Evolutionary conservation across 2,113 vertebrate species (phyloP).

Genomic region (Corydoras maculifer): DNA sequence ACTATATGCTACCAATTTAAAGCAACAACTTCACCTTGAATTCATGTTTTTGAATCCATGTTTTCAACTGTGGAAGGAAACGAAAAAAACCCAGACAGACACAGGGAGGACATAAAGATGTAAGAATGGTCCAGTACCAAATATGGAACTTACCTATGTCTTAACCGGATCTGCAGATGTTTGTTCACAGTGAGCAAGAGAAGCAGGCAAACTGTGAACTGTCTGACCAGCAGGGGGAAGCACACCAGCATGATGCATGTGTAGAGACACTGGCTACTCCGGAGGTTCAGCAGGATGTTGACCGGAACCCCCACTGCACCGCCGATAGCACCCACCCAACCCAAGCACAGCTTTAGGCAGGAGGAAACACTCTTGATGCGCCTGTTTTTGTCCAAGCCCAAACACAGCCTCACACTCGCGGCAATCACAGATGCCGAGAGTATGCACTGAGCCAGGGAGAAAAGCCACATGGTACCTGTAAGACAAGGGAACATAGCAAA

Average conservation of each 20-base stretch:
- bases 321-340: slow-evolving; percentile 61
- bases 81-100: no score
- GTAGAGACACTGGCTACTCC: slow-evolving; percentile 64
- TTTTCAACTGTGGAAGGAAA: no score
- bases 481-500: slow-evolving; percentile 1
- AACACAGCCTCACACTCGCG: slow-evolving; percentile 57
- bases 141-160: slow-evolving; percentile 51
- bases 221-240: slow-evolving; percentile 65
- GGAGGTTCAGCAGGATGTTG: slow-evolving; percentile 62
- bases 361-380: slow-evolving; percentile 49
- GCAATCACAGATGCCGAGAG: slow-evolving; percentile 50
- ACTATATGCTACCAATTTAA: no score
- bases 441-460: slow-evolving; percentile 54
- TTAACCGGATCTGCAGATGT: slow-evolving; percentile 56
- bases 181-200: slow-evolving; percentile 64
- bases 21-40: no score
- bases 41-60: no score
- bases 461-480: slow-evolving; percentile 57
- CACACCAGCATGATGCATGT: slow-evolving; percentile 67
- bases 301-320: slow-evolving; percentile 59
- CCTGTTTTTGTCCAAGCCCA: slow-evolving; percentile 6
- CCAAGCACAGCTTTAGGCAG: slow-evolving; percentile 63
- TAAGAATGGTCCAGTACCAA: no score
- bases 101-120: no score
- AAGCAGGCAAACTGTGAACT: slow-evolving; percentile 71